A percentile compares a stretch with the other conserved stretches of the same genome.
phyloP scores from a whole-genome alignment of 2,888 invertebrate species.

The Embidobia sp. region DNA sequence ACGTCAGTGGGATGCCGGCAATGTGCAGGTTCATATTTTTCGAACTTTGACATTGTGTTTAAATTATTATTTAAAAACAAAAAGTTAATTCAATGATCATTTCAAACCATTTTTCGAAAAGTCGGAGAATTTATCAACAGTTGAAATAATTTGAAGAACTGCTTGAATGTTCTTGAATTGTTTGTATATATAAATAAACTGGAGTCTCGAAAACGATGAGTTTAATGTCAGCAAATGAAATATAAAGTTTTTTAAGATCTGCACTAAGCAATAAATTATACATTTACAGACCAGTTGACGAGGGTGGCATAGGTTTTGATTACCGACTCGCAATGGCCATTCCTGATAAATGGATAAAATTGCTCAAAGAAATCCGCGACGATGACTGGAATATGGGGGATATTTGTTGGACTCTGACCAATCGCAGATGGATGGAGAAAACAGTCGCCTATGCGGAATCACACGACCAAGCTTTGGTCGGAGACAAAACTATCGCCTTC shows the following conservation, averaged over 20 bases:
- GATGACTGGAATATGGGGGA: constrained; percentile 97
- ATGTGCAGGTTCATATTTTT: constrained; percentile 90
- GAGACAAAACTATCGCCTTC: constrained; percentile 99
- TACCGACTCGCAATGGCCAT: constrained; percentile 99
- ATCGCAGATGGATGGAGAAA: constrained; percentile 97
- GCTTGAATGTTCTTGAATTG: too few relatives aligned
- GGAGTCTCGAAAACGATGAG: too few relatives aligned
- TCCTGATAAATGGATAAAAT: constrained; percentile 99
- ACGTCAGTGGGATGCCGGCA: constrained; percentile 99
- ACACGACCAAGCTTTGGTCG: constrained; percentile 98
- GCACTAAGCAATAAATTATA: too few relatives aligned
- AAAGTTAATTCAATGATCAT: too few relatives aligned
- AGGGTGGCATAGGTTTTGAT: constrained; percentile 98
- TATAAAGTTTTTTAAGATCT: too few relatives aligned
- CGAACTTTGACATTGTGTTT: too few relatives aligned
- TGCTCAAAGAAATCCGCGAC: constrained; percentile 91
- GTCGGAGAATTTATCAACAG: too few relatives aligned
- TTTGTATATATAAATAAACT: too few relatives aligned
- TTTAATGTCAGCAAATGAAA: too few relatives aligned
- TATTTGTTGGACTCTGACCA: constrained; percentile 95
- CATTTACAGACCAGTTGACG: constrained; percentile 88
- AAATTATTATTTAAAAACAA: background rate
- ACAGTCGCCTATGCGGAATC: constrained; percentile 99
- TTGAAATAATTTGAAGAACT: too few relatives aligned
- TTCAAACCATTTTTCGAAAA: too few relatives aligned